Evolutionary conservation across 2,797 vertebrate species (phyloP).

Genomic region (Poecilia gillii): DNA sequence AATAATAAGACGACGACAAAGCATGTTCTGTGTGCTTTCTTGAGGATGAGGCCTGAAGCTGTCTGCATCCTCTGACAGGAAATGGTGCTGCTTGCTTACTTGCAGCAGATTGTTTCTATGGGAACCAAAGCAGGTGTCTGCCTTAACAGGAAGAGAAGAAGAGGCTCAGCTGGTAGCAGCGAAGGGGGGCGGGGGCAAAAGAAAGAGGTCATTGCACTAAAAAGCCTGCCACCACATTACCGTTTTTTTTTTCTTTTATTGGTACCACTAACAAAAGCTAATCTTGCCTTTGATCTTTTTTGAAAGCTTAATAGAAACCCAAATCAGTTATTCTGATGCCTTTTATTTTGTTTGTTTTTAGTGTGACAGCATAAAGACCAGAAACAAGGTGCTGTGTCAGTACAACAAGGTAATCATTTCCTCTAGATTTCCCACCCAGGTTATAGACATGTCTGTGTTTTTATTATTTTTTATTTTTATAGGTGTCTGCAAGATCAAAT

Average conservation of each 20-base stretch:
- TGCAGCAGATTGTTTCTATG: slow-evolving; percentile 67
- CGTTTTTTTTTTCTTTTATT: not conserved
- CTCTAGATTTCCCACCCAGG: slow-evolving; percentile 34
- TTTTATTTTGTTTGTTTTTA: slow-evolving; percentile 2
- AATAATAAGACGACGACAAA: slow-evolving; percentile 16
- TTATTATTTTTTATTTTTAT: not conserved
- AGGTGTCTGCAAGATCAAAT: not conserved
- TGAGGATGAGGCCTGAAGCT: slow-evolving; percentile 30
- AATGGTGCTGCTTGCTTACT: slow-evolving; percentile 52
- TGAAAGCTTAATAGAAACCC: slow-evolving; percentile 50
- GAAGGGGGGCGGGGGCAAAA: slow-evolving; percentile 20
- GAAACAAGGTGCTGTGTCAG: not conserved
- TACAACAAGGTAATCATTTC: slow-evolving; percentile 53
- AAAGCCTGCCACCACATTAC: slow-evolving; percentile 38
- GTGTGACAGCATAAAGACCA: slow-evolving; percentile 35
- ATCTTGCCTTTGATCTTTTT: slow-evolving; percentile 42
- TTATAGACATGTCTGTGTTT: slow-evolving; percentile 29
- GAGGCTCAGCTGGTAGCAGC: slow-evolving; percentile 55
- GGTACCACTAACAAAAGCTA: slow-evolving; percentile 15
- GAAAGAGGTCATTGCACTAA: slow-evolving; percentile 62
- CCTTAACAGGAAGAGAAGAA: slow-evolving; percentile 65
- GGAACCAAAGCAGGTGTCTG: slow-evolving; percentile 74
- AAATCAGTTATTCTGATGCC: slow-evolving; percentile 33
- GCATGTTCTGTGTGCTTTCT: slow-evolving; percentile 37
- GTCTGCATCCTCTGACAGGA: slow-evolving; percentile 71